Conservation (phyloP, 2,113 vertebrate genomes). For the Psephotus haematonotus region DNA sequence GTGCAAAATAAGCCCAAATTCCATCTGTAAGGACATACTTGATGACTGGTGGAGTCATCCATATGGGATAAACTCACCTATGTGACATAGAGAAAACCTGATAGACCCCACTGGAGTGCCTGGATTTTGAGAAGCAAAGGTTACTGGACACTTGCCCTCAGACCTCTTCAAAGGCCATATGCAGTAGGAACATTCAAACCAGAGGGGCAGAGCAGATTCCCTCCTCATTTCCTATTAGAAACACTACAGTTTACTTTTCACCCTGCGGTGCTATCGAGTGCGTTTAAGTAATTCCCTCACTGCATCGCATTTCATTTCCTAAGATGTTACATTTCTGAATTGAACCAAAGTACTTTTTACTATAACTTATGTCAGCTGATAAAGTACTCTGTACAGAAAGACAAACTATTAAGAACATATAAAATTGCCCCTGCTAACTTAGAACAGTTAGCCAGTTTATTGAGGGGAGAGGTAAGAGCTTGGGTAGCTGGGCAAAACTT, state of each 20-base stretch:
- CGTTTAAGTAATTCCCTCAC: not conserved
- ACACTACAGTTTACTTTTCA: not conserved
- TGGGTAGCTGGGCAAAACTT: not conserved
- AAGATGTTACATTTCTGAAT: not conserved
- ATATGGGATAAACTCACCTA: not conserved
- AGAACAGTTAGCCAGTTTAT: not conserved
- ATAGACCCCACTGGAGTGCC: not conserved
- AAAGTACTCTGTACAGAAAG: not conserved
- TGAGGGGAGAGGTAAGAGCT: not conserved
- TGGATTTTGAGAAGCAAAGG: not conserved
- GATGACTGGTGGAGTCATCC: not conserved
- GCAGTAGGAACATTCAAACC: not conserved
- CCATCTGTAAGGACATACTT: not conserved
- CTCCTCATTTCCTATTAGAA: not conserved
- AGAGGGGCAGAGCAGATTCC: not conserved
- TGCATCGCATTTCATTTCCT: not conserved
- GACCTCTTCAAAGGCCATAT: not conserved
- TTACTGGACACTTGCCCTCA: not conserved
- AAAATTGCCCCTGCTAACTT: not conserved
- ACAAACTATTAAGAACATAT: not conserved
- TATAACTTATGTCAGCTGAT: not conserved
- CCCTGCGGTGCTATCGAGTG: not conserved
- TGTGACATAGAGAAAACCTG: not conserved
- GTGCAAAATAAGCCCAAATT: not conserved
- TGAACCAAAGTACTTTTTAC: not conserved